Evolutionary conservation across 92 coral and sea anemone species (phyloP), one percentile per base, ranked within the genome.

Genomic region (Zoanthus gigantus): DNA sequence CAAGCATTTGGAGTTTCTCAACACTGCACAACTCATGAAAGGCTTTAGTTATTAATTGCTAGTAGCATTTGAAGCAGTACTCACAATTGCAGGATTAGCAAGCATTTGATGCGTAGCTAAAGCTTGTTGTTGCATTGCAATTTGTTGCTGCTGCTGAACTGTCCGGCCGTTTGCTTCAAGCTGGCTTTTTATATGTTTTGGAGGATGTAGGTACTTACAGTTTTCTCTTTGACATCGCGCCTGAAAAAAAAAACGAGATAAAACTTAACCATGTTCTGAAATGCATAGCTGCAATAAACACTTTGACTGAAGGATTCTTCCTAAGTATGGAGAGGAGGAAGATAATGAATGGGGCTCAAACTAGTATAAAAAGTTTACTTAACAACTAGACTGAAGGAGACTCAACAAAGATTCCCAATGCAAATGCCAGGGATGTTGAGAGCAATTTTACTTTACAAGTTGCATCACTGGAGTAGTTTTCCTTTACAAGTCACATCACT

Each of bases 121-220:
- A 28, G 94, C 93, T 78, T 93, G 96, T 71, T 95, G 95, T 74
- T 96, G 98, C 74, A 95, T 94, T 63, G 96, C 96, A 90, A 87
- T 89, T 50, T 89, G 92, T 23, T 91, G 93, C 67, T 93, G 95
- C 81, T 92, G 96, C 74, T 96, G 98, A 57, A 96, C 88, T 54
- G 96, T 92, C 46, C 98, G 94, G 44, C 99, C 99, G 91, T 97
- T 95, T 53, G 94, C 95, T 82, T 97, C 99, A 83, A 97, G 94
- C 88, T 95, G 99, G 57, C 96, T 90, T 81, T 97, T 97, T 32
- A 97, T 93, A 68, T 97, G 99, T 67, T 95, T 96, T 15, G 99
- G 99, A 6, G 99, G 99, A 84, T 97, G 99, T 7, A 97, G 89
- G 78, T 97, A 97, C 90, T 97, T 97, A 83, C 99, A 97, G 46